Base-by-base conservation (phyloP, 2,888 invertebrate genomes). In the Drosophila birchii region DNA sequence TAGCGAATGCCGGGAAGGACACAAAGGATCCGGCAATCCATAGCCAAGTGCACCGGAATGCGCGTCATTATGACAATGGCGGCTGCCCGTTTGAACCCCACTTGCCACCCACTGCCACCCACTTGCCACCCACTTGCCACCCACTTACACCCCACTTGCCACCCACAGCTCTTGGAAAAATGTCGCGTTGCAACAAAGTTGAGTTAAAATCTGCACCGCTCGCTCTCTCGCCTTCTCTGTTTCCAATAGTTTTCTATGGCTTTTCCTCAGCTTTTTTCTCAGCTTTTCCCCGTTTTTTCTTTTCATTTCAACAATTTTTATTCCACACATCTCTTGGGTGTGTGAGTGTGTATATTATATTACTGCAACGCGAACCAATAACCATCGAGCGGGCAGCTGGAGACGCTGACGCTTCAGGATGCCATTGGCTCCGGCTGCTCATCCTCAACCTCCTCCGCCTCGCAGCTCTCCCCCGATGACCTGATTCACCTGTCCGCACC, bases 311-410 rank as follows among this genome's bases (percentile, higher is more conserved):
- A 78, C 83, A 85, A 89, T 88, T 84, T 88, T 84, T 84, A 88
- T 81, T 79, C 79, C 68, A 81, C 64, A 72, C 67, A 78, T 78
- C 64, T 70, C 54, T 38, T 38, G 67, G 26, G 39, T 63, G 60
- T 44, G 44, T 47, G 66, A 78, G 70, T 85, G 78, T 85, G 73
- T 88, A 86, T 86, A 81, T 89, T 86, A 90, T 90, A 90, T 90
- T 87, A 90, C 88, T 88, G 86, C 86, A 83, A 79, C 87, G 89
- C 87, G 91, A 91, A 91, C 91, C 91, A 91, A 91, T 91, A 91
- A 91, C 91, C 90, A 90, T 84, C 87, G 90, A 91, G 82, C 79
- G 82, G 84, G 80, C 81, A 86, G 83, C 79, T 78, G 76, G 76
- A 80, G 78, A 83, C 75, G 79, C 72, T 60, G 72, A 79, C 70